These are phyloP conservation scores for Drosophila fuyamai DNA, from an alignment of 1,140 invertebrate genomes.

Conservation along the genomic window DNA sequence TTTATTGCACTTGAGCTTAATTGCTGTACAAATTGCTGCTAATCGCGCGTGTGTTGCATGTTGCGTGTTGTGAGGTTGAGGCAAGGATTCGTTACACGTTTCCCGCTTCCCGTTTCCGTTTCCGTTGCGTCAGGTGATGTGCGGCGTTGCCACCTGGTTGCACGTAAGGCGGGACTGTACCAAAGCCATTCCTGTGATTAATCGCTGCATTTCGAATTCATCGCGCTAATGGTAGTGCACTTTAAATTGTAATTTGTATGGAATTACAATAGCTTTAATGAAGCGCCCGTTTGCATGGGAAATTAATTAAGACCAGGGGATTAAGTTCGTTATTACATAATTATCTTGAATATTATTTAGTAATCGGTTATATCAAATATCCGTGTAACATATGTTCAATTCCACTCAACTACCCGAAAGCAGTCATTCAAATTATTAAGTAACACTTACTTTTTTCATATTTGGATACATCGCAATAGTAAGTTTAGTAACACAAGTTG, in stretches of 20 bases:
- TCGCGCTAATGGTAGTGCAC: neutral
- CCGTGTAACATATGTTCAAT: too few relatives aligned
- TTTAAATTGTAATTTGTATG: neutral
- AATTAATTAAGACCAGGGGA: neutral
- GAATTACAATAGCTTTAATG: neutral
- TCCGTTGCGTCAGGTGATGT: slow-evolving; percentile 4
- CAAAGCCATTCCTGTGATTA: neutral
- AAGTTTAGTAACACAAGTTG: too few relatives aligned
- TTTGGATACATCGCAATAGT: too few relatives aligned
- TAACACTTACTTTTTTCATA: too few relatives aligned
- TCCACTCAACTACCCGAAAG: too few relatives aligned
- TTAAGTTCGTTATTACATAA: neutral
- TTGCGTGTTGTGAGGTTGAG: slow-evolving; percentile 2
- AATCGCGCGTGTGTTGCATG: slow-evolving; percentile 43
- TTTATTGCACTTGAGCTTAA: slow-evolving; percentile 47
- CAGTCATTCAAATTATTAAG: too few relatives aligned
- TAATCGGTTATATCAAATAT: too few relatives aligned
- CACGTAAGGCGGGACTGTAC: slow-evolving; percentile 1
- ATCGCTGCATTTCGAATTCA: neutral
- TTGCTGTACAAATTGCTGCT: slow-evolving; percentile 57
- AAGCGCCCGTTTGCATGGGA: neutral
- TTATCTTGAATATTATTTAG: too few relatives aligned
- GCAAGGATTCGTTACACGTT: neutral
- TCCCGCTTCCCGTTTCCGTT: neutral
- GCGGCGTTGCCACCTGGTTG: slow-evolving; percentile 17